Conservation (phyloP, 2,888 invertebrate species). For the Thymelicus sylvestris region DNA sequence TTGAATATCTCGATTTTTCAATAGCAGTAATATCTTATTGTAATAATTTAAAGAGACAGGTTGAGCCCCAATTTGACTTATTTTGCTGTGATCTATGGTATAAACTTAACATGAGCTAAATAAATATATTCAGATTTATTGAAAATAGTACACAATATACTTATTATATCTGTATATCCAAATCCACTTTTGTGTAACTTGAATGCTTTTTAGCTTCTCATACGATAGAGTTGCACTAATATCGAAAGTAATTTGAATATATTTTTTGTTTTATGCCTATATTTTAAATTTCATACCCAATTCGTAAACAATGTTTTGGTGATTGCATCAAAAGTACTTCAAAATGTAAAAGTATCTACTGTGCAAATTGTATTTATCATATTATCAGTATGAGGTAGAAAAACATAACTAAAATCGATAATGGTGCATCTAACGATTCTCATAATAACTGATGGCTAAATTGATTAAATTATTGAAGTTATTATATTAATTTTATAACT, state of each 20-base stretch:
- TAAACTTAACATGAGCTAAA: no score
- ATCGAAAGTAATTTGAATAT: constrained; percentile 19
- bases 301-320: not conserved
- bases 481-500: not conserved
- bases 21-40: no score
- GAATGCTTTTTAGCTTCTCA: constrained; percentile 65
- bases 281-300: not conserved
- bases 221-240: constrained; percentile 42
- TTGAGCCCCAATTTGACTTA: no score
- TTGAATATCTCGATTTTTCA: no score
- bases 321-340: not conserved
- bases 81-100: no score
- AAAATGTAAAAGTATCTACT: not conserved
- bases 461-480: constrained; percentile 31
- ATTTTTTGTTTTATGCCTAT: not conserved
- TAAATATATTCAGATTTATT: no score
- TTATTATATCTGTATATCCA: not conserved
- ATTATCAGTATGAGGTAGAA: not conserved
- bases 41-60: no score
- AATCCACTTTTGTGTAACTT: constrained; percentile 12
- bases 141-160: not conserved
- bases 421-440: constrained; percentile 39
- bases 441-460: constrained; percentile 38
- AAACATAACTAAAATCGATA: constrained; percentile 18
- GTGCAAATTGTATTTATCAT: not conserved